Percentiles rank a stretch among this genome's conserved stretches.
Evolutionary conservation across 2,888 invertebrate species (phyloP).

Genomic region (Lottia gigantea): DNA sequence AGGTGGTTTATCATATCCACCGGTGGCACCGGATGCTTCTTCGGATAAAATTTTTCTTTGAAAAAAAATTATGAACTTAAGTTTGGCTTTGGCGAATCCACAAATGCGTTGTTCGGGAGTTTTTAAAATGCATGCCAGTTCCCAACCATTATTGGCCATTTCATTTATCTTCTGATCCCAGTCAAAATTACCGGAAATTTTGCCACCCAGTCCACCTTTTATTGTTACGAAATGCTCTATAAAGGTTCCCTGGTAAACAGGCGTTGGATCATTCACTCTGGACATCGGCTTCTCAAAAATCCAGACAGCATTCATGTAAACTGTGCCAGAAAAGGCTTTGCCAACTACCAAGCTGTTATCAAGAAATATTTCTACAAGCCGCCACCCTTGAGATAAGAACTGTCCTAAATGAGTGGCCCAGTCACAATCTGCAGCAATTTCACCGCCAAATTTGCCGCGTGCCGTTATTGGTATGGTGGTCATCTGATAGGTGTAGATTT

Average conservation of each 20-base stretch:
- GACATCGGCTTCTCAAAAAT: slow-evolving; percentile 62
- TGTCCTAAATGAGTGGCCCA: slow-evolving; percentile 52
- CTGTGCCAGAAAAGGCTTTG: slow-evolving; percentile 18
- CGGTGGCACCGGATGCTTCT: background rate
- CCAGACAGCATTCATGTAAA: slow-evolving; percentile 52
- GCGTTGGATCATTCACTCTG: slow-evolving; percentile 46
- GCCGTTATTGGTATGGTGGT: slow-evolving; percentile 35
- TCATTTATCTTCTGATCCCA: slow-evolving; percentile 57
- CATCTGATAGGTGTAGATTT: slow-evolving; percentile 52
- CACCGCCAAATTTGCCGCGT: slow-evolving; percentile 23
- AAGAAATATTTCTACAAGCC: slow-evolving; percentile 59
- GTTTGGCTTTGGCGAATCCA: slow-evolving; percentile 24
- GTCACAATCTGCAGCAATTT: slow-evolving; percentile 44
- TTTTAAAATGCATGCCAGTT: slow-evolving; percentile 53
- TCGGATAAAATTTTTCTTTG: slow-evolving; percentile 32
- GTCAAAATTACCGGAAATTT: slow-evolving; percentile 25
- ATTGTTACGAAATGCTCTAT: slow-evolving; percentile 51
- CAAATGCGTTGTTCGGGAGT: slow-evolving; percentile 37
- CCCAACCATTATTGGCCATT: slow-evolving; percentile 62
- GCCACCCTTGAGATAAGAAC: slow-evolving; percentile 58
- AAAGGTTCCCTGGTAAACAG: slow-evolving; percentile 58
- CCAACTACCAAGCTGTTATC: slow-evolving; percentile 32
- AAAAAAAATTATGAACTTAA: slow-evolving; percentile 47
- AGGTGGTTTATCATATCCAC: background rate
- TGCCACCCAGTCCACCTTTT: slow-evolving; percentile 35